Evolutionary conservation across 2,113 vertebrate genomes (phyloP).

Genomic region (Xenopus laevis): DNA sequence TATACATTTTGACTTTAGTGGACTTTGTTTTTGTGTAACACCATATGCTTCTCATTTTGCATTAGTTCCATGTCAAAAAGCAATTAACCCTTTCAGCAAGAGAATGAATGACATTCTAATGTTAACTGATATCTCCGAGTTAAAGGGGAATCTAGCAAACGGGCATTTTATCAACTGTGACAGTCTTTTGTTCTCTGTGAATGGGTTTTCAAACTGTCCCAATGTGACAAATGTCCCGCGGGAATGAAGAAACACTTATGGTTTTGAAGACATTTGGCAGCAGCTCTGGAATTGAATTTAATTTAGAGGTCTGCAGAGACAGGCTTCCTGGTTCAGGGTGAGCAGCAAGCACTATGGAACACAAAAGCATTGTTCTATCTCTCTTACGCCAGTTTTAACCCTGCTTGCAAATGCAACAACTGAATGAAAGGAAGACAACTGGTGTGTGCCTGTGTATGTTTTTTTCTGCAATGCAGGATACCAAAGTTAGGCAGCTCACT

Average conservation of each 20-base stretch:
- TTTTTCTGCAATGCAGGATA: not conserved
- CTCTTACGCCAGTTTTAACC: conserved; percentile 39
- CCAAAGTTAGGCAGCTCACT: conserved; percentile 46
- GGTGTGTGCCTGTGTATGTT: not conserved
- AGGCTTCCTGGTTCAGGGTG: not conserved
- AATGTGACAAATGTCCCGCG: conserved; percentile 43
- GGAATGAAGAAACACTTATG: conserved; percentile 16
- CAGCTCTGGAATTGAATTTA: not conserved
- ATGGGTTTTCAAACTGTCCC: conserved; percentile 37
- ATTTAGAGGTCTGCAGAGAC: not conserved
- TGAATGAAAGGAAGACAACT: not conserved
- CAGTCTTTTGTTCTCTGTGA: conserved; percentile 48
- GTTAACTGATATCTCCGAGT: conserved; percentile 20
- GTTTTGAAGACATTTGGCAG: conserved; percentile 18
- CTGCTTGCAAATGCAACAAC: conserved; percentile 20
- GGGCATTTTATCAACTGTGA: conserved; percentile 40
- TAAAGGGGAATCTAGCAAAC: conserved; percentile 38
- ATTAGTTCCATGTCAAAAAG: too few species aligned
- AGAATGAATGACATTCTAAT: conserved; percentile 30
- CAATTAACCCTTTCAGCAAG: too few species aligned
- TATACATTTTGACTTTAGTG: too few species aligned
- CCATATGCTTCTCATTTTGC: too few species aligned
- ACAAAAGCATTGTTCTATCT: conserved; percentile 46
- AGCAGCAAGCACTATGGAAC: not conserved
- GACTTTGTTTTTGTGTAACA: too few species aligned